Evolutionary conservation across 2,888 invertebrate genomes (phyloP), one percentile per base, ranked within the genome.

Genomic region (Psococerastis gibbosa): DNA sequence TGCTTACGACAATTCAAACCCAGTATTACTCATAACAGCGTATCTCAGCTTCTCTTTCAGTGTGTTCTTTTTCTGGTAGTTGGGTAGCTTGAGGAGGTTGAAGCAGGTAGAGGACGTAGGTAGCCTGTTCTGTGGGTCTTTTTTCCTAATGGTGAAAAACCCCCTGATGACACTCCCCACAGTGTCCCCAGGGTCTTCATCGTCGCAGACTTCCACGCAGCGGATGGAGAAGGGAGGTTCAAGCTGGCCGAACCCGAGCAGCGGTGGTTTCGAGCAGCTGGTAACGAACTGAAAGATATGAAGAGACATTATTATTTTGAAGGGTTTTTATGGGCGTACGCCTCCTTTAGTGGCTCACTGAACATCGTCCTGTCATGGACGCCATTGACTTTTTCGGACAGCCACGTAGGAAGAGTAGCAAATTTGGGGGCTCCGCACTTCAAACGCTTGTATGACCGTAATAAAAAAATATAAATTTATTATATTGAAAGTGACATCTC

Each of bases 51-150:
- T 99, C 57, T 98, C 97, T 41, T 91, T 68, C 4, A 99, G 64
- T 0, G 92, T 91, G 54, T 85, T 81, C 56, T 94, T 87, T 63
- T 91, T 92, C 61, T 91, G 92, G 61, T 98, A 99, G 66, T 97
- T 98, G 44, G 98, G 98, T 56, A 94, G 69, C 62, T 99, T 98
- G 35, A 98, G 72, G 32, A 98, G 73, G 66, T 98, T 99, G 65
- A 98, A 98, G 60, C 98, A 99, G 0, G 98, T 98, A 1, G 97
- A 97, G 0, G 95, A 94, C 0, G 98, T 97, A n/a, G 98, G 97
- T 34, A 98, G 69, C 27, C 95, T 75, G 58, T 92, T 87, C 42
- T 89, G 73, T 0, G 92, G 89, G 59, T 92, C 92, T 57, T 87
- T 87, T 59, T 89, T 89, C 42, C 92, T 73, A 55, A 98, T 92